Conservation (phyloP, 2,113 vertebrate species). For the Megaleporinus macrocephalus region DNA sequence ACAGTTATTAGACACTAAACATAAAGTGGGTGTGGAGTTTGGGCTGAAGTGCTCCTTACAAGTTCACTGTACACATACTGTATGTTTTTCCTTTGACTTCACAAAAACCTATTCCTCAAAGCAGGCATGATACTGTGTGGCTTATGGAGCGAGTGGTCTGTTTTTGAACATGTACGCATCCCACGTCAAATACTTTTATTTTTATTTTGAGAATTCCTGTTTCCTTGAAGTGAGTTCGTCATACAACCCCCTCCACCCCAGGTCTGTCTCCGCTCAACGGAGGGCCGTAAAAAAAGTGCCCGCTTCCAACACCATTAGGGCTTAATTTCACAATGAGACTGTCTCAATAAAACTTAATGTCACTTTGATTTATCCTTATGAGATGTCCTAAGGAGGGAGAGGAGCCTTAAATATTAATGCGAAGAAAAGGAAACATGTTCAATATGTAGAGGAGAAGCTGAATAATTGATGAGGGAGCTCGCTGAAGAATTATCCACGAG, state of each 20-base stretch:
- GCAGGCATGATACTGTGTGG: too few species aligned
- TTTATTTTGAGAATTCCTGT: too few species aligned
- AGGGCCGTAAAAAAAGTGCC: conserved; percentile 24
- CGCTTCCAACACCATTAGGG: conserved; percentile 35
- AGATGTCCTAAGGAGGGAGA: conserved; percentile 62
- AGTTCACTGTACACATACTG: too few species aligned
- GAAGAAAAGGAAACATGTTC: conserved; percentile 77
- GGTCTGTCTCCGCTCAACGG: conserved; percentile 24
- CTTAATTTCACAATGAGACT: conserved; percentile 45
- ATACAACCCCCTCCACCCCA: too few species aligned
- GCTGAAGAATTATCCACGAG: conserved; percentile 66
- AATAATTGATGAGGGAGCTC: conserved; percentile 72
- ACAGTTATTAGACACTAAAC: too few species aligned
- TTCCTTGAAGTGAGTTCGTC: neutral
- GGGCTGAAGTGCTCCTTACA: too few species aligned
- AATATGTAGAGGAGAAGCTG: conserved; percentile 73
- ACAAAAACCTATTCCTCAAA: too few species aligned
- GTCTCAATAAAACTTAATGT: conserved; percentile 54
- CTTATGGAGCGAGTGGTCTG: too few species aligned
- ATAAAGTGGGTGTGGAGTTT: too few species aligned
- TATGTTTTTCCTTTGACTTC: too few species aligned
- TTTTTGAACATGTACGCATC: too few species aligned
- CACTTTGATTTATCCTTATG: conserved; percentile 72
- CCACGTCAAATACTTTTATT: too few species aligned
- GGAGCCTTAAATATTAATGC: conserved; percentile 71